Conservation (phyloP, 37 sponge, comb jelly and placozoan species). For the Halichondria panicea region DNA sequence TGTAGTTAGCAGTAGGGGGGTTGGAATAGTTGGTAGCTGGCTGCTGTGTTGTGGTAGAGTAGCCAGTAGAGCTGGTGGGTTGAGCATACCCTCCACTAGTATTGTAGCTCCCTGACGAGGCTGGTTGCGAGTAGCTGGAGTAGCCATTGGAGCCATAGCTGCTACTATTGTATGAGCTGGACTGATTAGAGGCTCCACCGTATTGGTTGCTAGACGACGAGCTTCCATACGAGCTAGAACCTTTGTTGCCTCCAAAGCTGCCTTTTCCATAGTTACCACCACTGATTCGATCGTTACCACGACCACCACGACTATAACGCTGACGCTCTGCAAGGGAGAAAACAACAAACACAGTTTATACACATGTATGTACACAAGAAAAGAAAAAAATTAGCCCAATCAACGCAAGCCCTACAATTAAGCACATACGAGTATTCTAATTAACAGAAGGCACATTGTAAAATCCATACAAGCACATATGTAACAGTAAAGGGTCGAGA, state of each 20-base stretch:
- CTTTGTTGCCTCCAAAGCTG: conserved; percentile 3
- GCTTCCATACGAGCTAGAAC: background rate
- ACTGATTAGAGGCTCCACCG: background rate
- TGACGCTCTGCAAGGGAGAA: background rate
- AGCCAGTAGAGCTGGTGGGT: too few species aligned
- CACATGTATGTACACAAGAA: background rate
- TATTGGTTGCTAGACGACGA: background rate
- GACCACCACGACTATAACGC: background rate
- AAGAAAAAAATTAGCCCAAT: background rate
- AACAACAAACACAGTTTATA: background rate
- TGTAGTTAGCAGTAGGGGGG: background rate
- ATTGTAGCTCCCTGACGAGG: background rate
- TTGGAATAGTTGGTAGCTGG: background rate
- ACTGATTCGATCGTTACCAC: background rate
- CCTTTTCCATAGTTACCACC: background rate
- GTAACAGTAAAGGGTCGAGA: too few species aligned
- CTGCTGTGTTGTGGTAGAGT: too few species aligned
- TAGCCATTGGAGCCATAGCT: background rate
- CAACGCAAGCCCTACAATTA: background rate
- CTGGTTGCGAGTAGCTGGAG: background rate
- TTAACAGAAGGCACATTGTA: background rate
- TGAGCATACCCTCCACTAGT: too few species aligned
- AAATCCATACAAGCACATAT: too few species aligned
- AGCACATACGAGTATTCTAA: background rate
- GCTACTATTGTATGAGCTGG: background rate